phyloP scores from a whole-genome alignment of 1,140 invertebrate species.

The Protaetia brevitarsis region DNA sequence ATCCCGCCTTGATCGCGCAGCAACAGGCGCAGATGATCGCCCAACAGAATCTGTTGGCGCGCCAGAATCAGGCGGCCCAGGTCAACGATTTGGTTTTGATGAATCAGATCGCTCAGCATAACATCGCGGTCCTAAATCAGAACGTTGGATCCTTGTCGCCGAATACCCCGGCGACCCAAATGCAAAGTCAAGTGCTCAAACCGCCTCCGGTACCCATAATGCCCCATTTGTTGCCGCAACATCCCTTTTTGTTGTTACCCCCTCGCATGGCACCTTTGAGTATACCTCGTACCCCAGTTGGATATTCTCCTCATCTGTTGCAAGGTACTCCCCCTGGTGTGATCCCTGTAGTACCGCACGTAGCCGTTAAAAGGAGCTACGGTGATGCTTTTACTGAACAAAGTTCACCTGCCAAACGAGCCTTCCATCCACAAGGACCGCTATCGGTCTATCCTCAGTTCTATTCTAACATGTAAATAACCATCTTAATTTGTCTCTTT shows the following conservation, averaged over 20 bases:
- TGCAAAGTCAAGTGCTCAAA: constrained; percentile 41
- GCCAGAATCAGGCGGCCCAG: constrained; percentile 43
- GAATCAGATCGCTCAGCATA: constrained; percentile 45
- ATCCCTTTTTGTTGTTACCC: constrained; percentile 50
- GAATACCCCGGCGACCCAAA: constrained; percentile 26
- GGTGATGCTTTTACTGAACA: constrained; percentile 50
- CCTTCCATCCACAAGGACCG: constrained; percentile 50
- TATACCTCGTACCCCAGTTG: constrained; percentile 37
- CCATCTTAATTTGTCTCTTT: not conserved
- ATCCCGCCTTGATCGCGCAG: constrained; percentile 42
- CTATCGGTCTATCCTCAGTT: constrained; percentile 53
- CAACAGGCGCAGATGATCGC: constrained; percentile 51
- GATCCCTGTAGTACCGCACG: constrained; percentile 47
- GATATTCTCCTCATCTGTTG: constrained; percentile 39
- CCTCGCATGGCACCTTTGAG: constrained; percentile 41
- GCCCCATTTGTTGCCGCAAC: constrained; percentile 48
- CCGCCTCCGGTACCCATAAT: constrained; percentile 37
- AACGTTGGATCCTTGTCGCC: constrained; percentile 47
- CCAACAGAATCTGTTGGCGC: constrained; percentile 49
- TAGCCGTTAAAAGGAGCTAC: constrained; percentile 49
- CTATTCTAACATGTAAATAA: constrained; percentile 52
- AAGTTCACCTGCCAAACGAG: constrained; percentile 49
- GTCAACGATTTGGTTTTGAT: constrained; percentile 46
- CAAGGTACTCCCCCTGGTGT: constrained; percentile 48
- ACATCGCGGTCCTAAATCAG: constrained; percentile 41